Evolutionary conservation across 2,888 invertebrate genomes (phyloP).

Genomic region (Plebejus argus): DNA sequence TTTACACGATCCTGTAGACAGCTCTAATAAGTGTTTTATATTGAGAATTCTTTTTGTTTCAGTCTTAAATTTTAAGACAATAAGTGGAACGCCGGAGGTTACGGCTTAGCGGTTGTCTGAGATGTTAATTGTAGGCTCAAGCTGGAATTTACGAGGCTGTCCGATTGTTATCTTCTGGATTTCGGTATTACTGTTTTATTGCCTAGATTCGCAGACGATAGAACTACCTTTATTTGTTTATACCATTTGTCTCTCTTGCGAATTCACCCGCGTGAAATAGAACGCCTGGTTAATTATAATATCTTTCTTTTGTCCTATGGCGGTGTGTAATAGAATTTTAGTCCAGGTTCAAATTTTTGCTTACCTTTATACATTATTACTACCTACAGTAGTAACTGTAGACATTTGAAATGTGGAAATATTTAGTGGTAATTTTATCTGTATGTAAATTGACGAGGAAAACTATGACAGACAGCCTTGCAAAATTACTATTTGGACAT

Average conservation of each 20-base stretch:
- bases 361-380: neutral
- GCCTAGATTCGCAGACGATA: neutral
- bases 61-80: neutral
- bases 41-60: neutral
- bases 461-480: neutral
- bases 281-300: no score
- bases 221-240: neutral
- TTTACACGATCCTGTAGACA: neutral
- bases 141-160: neutral
- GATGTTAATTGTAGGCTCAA: neutral
- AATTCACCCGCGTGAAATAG: no score
- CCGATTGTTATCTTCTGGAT: neutral
- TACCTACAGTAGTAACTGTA: neutral
- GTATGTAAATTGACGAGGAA: neutral
- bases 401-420: neutral
- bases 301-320: no score
- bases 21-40: neutral
- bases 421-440: neutral
- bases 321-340: no score
- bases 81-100: neutral
- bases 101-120: neutral
- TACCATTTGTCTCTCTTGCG: neutral
- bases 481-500: neutral
- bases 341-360: neutral
- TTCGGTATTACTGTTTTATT: neutral